These are phyloP conservation scores for Lepas anatifera DNA, from an alignment of 2,888 invertebrate genomes.

Conservation along the genomic window DNA sequence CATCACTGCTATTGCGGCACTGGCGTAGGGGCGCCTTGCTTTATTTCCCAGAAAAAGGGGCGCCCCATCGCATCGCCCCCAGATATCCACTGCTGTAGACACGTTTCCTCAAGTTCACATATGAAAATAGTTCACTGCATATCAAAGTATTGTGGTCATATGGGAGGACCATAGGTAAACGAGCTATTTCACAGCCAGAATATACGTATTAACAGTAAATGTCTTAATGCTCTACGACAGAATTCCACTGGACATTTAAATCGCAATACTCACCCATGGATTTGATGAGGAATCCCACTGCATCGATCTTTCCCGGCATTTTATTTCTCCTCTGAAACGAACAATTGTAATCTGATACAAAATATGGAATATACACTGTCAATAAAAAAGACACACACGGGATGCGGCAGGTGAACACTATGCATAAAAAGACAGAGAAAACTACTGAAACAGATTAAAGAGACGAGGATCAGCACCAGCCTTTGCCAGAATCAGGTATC, in stretches of 20 bases:
- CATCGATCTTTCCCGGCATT: slow-evolving; percentile 4
- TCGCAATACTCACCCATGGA: slow-evolving; percentile 10
- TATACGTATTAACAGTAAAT: neutral
- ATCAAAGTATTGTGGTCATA: neutral
- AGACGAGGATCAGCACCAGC: no score
- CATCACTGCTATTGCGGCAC: no score
- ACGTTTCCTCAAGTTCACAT: neutral
- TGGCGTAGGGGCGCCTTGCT: no score
- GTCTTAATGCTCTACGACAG: no score
- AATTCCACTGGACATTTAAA: neutral
- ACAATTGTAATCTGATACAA: neutral
- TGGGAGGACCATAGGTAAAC: no score
- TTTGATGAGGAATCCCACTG: slow-evolving; percentile 5
- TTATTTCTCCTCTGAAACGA: neutral
- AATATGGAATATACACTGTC: neutral
- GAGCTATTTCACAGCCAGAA: no score
- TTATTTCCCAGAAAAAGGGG: no score
- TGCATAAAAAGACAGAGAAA: neutral
- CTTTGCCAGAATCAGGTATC: no score
- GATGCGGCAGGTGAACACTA: neutral
- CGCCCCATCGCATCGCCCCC: no score
- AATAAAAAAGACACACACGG: neutral
- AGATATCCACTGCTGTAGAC: neutral
- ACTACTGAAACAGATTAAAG: neutral
- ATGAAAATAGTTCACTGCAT: neutral